Conservation (phyloP, 2,797 vertebrate species). For the Thunnus albacares region DNA sequence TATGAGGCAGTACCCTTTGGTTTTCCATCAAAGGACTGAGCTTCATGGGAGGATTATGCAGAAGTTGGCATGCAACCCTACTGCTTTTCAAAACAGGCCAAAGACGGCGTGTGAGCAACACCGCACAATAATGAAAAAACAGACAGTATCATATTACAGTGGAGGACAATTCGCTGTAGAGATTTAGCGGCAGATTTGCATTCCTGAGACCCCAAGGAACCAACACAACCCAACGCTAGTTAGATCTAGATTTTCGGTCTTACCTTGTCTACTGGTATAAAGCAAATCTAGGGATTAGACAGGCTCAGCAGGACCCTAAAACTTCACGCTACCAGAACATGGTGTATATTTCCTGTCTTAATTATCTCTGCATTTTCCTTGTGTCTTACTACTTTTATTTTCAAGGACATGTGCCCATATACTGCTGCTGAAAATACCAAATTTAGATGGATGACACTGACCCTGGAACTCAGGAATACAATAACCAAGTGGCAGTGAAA, state of each 20-base stretch:
- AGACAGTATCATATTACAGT: background rate
- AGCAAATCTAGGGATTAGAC: background rate
- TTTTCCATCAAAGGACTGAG: conserved; percentile 19
- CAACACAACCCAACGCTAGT: background rate
- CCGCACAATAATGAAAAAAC: background rate
- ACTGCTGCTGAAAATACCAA: conserved; percentile 27
- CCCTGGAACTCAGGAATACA: background rate
- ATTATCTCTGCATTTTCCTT: background rate
- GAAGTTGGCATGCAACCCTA: background rate
- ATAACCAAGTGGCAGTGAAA: background rate
- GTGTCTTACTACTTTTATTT: too few relatives aligned
- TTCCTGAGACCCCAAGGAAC: background rate
- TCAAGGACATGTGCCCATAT: background rate
- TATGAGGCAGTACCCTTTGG: conserved; percentile 12
- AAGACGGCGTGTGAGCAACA: background rate
- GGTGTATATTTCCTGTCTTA: background rate
- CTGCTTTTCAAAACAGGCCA: background rate
- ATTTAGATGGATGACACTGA: conserved; percentile 16
- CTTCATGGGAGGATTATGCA: conserved; percentile 34
- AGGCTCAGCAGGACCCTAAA: background rate
- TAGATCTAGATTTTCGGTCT: background rate
- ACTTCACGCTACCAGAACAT: background rate
- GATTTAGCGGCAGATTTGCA: background rate
- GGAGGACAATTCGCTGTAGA: background rate
- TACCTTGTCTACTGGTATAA: too few relatives aligned